Percentiles rank a stretch among this genome's conserved stretches.
phyloP scores from a whole-genome alignment of 1,140 invertebrate genomes.

The Idris sp. region DNA sequence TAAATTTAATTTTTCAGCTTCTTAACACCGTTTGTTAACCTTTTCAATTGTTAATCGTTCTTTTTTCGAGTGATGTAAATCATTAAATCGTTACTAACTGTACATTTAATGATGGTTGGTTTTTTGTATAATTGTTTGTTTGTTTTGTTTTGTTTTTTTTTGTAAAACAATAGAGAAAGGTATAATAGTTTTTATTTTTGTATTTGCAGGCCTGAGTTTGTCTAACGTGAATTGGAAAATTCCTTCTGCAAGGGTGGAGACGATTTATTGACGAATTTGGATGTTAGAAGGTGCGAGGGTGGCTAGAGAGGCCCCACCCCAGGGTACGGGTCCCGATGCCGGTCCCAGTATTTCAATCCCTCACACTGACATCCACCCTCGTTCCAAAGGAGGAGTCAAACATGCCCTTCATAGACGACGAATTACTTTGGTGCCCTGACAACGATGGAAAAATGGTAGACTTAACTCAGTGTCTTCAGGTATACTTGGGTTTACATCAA shows the following conservation, averaged over 20 bases:
- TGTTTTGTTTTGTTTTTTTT: too few species aligned
- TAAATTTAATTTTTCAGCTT: constrained; percentile 13
- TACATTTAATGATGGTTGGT: too few species aligned
- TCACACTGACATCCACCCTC: constrained; percentile 75
- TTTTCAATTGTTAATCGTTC: neutral
- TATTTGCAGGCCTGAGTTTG: constrained; percentile 37
- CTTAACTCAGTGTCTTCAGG: constrained; percentile 90
- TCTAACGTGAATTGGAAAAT: constrained; percentile 12
- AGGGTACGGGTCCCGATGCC: constrained; percentile 77
- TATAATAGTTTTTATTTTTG: neutral
- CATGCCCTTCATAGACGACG: constrained; percentile 97
- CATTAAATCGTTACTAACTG: too few species aligned
- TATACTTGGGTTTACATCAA: too few species aligned
- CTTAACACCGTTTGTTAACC: neutral
- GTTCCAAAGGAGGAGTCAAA: constrained; percentile 77
- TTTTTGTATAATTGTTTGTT: too few species aligned
- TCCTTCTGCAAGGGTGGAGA: constrained; percentile 39
- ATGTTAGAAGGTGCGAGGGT: constrained; percentile 77
- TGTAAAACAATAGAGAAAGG: too few species aligned
- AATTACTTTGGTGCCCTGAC: constrained; percentile 93
- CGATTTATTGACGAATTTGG: constrained; percentile 71
- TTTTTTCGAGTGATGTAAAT: neutral
- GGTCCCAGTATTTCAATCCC: constrained; percentile 77
- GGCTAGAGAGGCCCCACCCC: constrained; percentile 78
- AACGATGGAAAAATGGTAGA: constrained; percentile 95